Base-by-base conservation (phyloP, 2,113 vertebrate species). In the Spizaetus ornatus region DNA sequence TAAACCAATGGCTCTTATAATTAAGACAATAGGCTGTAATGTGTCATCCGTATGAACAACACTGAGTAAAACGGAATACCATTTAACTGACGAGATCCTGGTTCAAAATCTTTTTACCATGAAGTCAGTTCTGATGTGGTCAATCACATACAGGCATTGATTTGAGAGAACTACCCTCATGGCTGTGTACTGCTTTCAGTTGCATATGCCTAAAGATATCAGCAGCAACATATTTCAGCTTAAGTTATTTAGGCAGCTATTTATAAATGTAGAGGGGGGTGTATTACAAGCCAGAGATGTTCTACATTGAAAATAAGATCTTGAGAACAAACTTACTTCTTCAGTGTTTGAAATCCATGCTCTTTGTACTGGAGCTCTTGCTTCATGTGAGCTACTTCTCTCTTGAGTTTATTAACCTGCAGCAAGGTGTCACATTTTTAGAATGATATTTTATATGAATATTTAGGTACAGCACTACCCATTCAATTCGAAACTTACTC, bases 351-450 rank as follows among this genome's bases (percentile, higher is more conserved):
- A 73, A 99, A 99, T 95, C 99, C 99, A 95, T 98, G 99, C 92
- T 99, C 99, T 97, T 99, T 99, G 96, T 98, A 99, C 95, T 99
- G 99, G 36, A 99, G 98, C 95, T 99, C 99, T 86, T 99, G 99
- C 91, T 99, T 99, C 98, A 99, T 99, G 42, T 98, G 99, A 96
- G 99, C 98, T 97, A 99, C 98, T 97, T 99, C 99, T 96, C 99
- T 98, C 98, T 99, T 99, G 96, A 99, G 98, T 96, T 99, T 99
- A 97, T 99, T 99, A 94, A 99, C 99, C 99, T 99, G 86, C 23
- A 93, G 78, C 11, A 95, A 95, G 72, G 55, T 82, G 32, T 70
- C 59, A 83, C 32, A 29, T 59, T 82, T 96, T 92, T 18, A 92
- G 65, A 96, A 43, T 29, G 13, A 7, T 45, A 47, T 18, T 76